Evolutionary conservation across 2,888 invertebrate genomes (phyloP).

Genomic region (Argyra leucocephala): DNA sequence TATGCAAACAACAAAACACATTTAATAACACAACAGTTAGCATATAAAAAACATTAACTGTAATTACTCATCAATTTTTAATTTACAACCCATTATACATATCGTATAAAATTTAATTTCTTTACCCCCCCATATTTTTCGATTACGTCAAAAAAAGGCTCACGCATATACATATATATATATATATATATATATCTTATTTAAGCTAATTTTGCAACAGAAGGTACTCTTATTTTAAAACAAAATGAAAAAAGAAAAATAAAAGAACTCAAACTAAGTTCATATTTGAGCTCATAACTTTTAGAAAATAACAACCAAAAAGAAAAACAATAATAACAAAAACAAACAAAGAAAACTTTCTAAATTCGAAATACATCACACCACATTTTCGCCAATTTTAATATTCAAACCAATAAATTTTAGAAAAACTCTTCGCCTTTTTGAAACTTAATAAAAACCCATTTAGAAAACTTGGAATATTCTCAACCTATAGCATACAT

Average conservation of each 20-base stretch:
- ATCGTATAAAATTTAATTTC: not conserved
- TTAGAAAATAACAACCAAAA: not conserved
- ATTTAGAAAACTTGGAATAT: not conserved
- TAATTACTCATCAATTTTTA: not conserved
- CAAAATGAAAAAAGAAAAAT: not conserved
- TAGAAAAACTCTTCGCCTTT: not conserved
- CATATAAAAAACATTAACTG: conserved; percentile 1
- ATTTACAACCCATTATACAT: not conserved
- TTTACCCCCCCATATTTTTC: not conserved
- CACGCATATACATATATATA: too few relatives aligned
- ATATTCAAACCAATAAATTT: not conserved
- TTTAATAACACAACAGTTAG: not conserved
- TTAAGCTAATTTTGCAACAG: not conserved
- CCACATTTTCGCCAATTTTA: not conserved
- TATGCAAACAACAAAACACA: not conserved
- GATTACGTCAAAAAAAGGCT: not conserved
- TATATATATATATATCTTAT: too few relatives aligned
- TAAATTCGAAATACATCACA: conserved; percentile 3
- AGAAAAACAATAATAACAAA: not conserved
- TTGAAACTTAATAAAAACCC: not conserved
- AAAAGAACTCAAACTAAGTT: too few relatives aligned
- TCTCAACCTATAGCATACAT: too few relatives aligned
- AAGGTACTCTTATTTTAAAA: not conserved
- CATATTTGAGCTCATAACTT: too few relatives aligned
- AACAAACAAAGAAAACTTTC: not conserved